Base-by-base conservation (phyloP, 2,888 invertebrate genomes). In the Harpalus rubripes region DNA sequence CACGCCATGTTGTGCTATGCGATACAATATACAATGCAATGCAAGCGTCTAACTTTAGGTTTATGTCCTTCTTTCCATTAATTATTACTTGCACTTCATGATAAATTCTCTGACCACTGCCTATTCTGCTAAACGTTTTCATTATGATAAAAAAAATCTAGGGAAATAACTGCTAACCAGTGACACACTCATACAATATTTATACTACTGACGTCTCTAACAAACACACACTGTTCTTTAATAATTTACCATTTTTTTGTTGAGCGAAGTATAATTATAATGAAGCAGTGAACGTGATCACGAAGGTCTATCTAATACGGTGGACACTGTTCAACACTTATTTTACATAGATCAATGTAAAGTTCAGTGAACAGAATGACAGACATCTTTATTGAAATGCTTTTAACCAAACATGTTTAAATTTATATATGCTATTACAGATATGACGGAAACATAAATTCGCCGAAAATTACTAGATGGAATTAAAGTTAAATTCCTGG, bases 31-130 rank as follows among this genome's bases (percentile, higher is more conserved):
- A 52, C 44, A 52, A 52, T 52, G 12, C 44, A 52, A 52, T 12
- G 44, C 32, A 32, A 32, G 32, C 32, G 26, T 10, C 32, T 63
- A n/a, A 39, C 0, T 68, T 68, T 68, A n/a, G 68, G n/a, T 68
- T 68, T 68, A 68, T 68, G 68, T 8, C 32, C 68, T 68, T 15
- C 39, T 68, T 68, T 15, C 39, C 39, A 39, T 63, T 68, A 39
- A 68, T 39, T 68, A 39, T 39, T 68, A 68, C 68, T 68, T n/a
- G 68, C 68, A 68, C n/a, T 68, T 68, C 39, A 68, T 68, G 39
- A 68, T 68, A 39, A 68, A 39, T 39, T 68, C 39, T 0, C 32
- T 39, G 68, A 7, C 68, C 32, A 39, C n/a, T 39, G 44, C 44
- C 44, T 52, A 52, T 15, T 1, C 18, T n/a, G n/a, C 68, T 68